Conservation (phyloP, 2,113 vertebrate species). For the Cathartes aura region DNA sequence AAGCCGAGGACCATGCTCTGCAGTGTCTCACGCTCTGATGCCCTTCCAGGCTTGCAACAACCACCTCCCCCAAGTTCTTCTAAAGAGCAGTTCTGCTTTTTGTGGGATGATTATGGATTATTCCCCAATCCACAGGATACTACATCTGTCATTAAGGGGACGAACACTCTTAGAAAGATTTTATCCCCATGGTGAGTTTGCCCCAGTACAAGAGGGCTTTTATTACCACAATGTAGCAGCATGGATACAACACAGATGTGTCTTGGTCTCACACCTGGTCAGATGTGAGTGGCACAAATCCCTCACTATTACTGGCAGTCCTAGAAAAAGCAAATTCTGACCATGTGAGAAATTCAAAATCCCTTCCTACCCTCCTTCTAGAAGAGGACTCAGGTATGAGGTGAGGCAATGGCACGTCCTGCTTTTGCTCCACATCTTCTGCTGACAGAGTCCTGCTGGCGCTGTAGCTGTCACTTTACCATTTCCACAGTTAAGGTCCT, state of each 20-base stretch:
- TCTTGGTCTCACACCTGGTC: not conserved
- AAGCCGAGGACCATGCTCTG: not conserved
- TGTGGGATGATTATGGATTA: not conserved
- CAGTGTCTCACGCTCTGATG: not conserved
- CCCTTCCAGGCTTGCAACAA: not conserved
- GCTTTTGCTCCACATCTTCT: not conserved
- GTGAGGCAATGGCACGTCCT: not conserved
- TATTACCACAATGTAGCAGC: not conserved
- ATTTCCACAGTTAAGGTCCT: not conserved
- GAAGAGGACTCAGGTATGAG: rapidly evolving
- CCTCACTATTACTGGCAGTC: not conserved
- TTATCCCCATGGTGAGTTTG: not conserved
- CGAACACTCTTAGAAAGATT: not conserved
- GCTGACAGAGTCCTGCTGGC: not conserved
- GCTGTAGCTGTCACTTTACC: not conserved
- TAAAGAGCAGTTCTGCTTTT: not conserved
- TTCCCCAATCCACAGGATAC: rapidly evolving
- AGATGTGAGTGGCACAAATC: not conserved
- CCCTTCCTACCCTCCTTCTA: not conserved
- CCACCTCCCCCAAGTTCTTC: not conserved
- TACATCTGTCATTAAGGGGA: not conserved
- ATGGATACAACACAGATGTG: rapidly evolving
- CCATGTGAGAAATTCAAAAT: not conserved
- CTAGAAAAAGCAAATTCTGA: not conserved
- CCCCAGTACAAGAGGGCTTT: not conserved